Conservation (phyloP, 2,797 vertebrate species). For the Brachyalestes nurse region DNA sequence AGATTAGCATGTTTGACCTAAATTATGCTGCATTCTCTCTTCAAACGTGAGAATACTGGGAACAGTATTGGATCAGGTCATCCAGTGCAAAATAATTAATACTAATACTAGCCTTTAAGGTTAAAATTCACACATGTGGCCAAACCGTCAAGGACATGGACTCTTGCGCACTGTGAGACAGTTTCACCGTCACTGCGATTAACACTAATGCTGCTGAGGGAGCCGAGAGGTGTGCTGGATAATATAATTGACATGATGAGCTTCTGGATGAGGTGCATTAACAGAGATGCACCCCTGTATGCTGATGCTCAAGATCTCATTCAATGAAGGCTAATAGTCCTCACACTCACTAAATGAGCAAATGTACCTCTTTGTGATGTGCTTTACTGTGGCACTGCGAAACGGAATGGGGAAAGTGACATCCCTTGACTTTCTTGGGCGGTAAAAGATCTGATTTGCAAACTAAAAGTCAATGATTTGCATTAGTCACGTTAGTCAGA, state of each 20-base stretch:
- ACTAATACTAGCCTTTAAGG: background rate
- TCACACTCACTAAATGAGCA: background rate
- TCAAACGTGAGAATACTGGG: too few species aligned
- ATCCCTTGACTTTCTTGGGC: conserved; percentile 4
- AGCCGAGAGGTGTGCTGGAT: background rate
- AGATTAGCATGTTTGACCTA: too few species aligned
- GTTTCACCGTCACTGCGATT: background rate
- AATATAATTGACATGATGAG: conserved; percentile 9
- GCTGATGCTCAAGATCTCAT: background rate
- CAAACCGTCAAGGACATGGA: background rate
- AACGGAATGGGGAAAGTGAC: conserved; percentile 2
- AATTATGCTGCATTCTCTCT: too few species aligned
- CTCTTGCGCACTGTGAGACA: background rate
- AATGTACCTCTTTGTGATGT: conserved; percentile 11
- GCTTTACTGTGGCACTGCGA: background rate
- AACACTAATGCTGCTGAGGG: background rate
- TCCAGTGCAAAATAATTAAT: too few species aligned
- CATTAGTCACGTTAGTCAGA: conserved; percentile 48
- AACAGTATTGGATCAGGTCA: background rate
- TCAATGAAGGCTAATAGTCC: conserved; percentile 11
- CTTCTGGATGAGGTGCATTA: background rate
- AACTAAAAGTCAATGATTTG: conserved; percentile 66
- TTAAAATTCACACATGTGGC: background rate
- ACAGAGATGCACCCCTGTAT: background rate
- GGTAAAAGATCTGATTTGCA: conserved; percentile 49